A percentile compares a stretch with the other conserved stretches of the same genome.
Evolutionary conservation across 1,140 invertebrate genomes (phyloP).

Genomic region (Drosophila lowei): DNA sequence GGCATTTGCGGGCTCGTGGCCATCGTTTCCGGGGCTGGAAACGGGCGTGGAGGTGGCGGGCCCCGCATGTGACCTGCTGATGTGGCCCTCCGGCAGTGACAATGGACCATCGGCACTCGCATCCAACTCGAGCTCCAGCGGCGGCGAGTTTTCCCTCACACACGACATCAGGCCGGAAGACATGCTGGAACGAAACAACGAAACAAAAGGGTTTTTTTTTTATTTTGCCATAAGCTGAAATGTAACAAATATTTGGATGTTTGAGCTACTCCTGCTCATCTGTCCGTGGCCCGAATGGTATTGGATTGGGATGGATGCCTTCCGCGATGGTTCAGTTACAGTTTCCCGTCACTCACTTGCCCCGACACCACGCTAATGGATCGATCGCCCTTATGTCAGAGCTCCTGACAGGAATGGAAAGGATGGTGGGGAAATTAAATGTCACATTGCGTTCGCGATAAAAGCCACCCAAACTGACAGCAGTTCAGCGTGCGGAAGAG

Average conservation of each 20-base stretch:
- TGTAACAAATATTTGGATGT: constrained; percentile 8
- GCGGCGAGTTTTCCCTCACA: constrained; percentile 84
- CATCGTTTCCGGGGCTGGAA: constrained; percentile 53
- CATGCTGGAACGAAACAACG: constrained; percentile 68
- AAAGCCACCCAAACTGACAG: constrained; percentile 12
- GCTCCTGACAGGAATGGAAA: constrained; percentile 6
- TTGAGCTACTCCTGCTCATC: too few species aligned
- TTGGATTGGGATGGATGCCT: constrained; percentile 3
- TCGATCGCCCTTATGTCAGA: constrained; percentile 28
- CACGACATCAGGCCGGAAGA: constrained; percentile 84
- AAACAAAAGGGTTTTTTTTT: constrained; percentile 32
- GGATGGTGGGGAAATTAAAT: constrained; percentile 42
- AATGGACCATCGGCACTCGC: constrained; percentile 59
- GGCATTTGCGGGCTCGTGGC: constrained; percentile 40
- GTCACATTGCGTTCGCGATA: constrained; percentile 46
- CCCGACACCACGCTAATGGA: constrained; percentile 46
- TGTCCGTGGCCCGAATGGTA: neutral
- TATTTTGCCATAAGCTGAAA: constrained; percentile 12
- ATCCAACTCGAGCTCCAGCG: constrained; percentile 78
- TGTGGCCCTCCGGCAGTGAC: constrained; percentile 62
- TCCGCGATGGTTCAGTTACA: neutral
- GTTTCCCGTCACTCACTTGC: constrained; percentile 19
- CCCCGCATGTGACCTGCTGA: constrained; percentile 42
- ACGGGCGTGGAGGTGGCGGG: constrained; percentile 64
- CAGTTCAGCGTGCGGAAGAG: neutral